phyloP scores from a whole-genome alignment of 2,888 invertebrate species.

The Callinectes sapidus region DNA sequence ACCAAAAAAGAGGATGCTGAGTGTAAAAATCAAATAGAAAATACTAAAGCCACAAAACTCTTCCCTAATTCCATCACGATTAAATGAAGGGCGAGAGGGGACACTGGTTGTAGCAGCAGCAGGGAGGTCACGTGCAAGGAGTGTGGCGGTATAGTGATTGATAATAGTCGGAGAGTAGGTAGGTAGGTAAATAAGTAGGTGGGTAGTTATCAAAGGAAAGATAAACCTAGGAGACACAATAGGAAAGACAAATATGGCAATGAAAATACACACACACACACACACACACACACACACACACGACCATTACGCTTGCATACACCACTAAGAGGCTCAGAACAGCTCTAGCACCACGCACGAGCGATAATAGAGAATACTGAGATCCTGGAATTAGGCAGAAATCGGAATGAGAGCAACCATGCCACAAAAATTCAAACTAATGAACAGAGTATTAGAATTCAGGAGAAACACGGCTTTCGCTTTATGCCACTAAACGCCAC shows the following conservation, averaged over 20 bases:
- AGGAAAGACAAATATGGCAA: not conserved
- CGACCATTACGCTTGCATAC: not conserved
- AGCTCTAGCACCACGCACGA: not conserved
- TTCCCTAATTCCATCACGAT: conserved; percentile 8
- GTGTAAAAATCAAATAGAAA: conserved; percentile 16
- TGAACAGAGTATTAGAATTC: conserved; percentile 3
- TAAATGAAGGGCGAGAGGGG: not conserved
- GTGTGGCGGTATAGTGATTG: not conserved
- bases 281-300: not conserved
- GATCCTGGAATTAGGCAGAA: conserved; percentile 26
- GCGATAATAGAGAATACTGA: not conserved
- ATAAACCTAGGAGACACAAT: no score
- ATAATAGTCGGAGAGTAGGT: not conserved
- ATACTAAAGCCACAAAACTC: not conserved
- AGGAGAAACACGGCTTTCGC: not conserved
- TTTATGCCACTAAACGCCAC: not conserved
- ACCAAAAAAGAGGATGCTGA: not conserved
- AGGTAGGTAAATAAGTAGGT: not conserved
- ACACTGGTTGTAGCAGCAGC: not conserved
- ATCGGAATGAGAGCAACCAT: not conserved
- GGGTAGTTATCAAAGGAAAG: no score
- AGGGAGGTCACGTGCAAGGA: not conserved
- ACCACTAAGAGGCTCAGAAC: not conserved
- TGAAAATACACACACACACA: not conserved
- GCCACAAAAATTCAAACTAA: not conserved